Base-by-base conservation (phyloP, 2,888 invertebrate genomes). In the Disparrhopalites patrizii region DNA sequence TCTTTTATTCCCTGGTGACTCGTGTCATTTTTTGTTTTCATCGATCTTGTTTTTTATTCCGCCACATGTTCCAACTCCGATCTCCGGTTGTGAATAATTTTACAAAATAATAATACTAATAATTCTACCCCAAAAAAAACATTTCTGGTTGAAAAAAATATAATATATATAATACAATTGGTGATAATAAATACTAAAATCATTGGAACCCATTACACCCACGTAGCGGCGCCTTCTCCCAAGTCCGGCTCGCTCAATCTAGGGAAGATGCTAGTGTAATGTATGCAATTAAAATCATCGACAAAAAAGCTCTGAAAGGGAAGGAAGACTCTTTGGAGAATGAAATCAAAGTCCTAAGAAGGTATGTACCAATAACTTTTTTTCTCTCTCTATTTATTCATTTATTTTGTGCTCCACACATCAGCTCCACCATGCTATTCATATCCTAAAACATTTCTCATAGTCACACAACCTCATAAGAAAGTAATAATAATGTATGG, bases 291-390 rank as follows among this genome's bases (percentile, higher is more conserved):
- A 99, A 99, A 85, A 97, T 98, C 79, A 99, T 99, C 80, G 97
- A 99, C 83, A 97, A 98, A 80, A 95, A 96, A 81, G 98, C 97
- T 52, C 84, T 99, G 60, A 95, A 96, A 81, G 99, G 98, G 57
- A 99, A 99, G 82, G 99, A 99, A 81, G 98, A 99, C 80, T 97
- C 98, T 1, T 83, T 99, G 78, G 97, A 98, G 81, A 99, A 99
- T 83, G 99, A 99, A 85, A 99, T 99, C 77, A 90, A 93, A 82
- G 98, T 99, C 50, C 83, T 99, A 72, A 85, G 95, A 82, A 91
- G 94, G 90, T 91, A 82, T 81, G 81, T 63, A 23, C 40, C 28
- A 43, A n/a, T n/a, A n/a, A n/a, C n/a, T n/a, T n/a, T n/a, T n/a
- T 54, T 28, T 30, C 18, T n/a, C 30, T 23, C 25, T 4, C 2